Conservation (phyloP, 2,113 vertebrate genomes). For the Carassius carassius region DNA sequence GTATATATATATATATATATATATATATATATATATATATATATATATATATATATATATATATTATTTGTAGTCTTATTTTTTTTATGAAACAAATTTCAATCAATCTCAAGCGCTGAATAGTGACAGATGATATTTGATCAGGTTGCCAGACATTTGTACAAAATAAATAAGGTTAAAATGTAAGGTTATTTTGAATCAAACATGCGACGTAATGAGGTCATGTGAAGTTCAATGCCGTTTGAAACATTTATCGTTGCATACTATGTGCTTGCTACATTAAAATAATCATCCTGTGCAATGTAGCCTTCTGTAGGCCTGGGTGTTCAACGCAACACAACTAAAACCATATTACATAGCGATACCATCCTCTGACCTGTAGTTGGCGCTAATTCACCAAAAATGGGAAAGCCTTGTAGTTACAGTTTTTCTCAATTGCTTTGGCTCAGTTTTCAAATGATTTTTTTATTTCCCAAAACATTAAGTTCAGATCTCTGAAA, state of each 20-base stretch:
- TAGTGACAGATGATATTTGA: not conserved
- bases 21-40: too few species aligned
- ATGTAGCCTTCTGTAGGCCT: not conserved
- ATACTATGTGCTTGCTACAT: too few species aligned
- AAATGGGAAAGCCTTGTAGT: not conserved
- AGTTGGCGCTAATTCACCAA: not conserved
- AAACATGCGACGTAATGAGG: not conserved
- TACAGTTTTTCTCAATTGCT: too few species aligned
- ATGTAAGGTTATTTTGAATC: not conserved
- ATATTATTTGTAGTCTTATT: too few species aligned
- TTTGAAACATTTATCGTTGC: too few species aligned
- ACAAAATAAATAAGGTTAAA: not conserved
- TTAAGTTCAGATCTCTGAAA: too few species aligned
- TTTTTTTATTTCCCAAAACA: too few species aligned
- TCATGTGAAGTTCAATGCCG: not conserved
- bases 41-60: too few species aligned
- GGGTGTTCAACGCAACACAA: not conserved
- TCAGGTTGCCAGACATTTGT: not conserved
- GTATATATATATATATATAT: too few species aligned
- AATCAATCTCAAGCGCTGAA: too few species aligned
- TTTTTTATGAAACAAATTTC: too few species aligned
- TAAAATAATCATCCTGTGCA: not conserved
- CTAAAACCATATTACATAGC: not conserved
- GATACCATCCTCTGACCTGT: not conserved
- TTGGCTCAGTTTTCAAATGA: too few species aligned